A percentile compares a stretch with the other conserved stretches of the same genome.
phyloP scores from a whole-genome alignment of 2,888 invertebrate species.

The Euspilapteryx auroguttella region DNA sequence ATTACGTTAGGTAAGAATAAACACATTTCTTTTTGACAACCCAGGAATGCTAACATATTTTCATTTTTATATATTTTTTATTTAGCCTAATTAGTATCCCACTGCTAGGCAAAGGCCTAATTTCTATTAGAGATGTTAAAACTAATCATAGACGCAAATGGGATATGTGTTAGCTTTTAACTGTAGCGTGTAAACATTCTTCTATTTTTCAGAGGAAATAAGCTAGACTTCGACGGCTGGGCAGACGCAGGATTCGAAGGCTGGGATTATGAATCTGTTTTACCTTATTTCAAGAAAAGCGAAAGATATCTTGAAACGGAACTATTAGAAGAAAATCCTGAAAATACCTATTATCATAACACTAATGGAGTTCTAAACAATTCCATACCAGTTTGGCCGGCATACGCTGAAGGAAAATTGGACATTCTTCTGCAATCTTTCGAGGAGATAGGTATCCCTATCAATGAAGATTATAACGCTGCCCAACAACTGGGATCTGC shows the following conservation, averaged over 20 bases:
- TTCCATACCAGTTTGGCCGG: neutral
- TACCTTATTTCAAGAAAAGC: constrained; percentile 1
- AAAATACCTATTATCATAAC: neutral
- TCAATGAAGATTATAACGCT: neutral
- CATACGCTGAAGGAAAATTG: neutral
- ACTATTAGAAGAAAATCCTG: too few species aligned
- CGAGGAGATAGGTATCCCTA: neutral
- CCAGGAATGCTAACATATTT: too few species aligned
- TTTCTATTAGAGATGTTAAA: neutral
- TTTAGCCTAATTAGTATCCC: too few species aligned
- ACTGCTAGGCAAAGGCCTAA: too few species aligned
- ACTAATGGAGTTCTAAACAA: neutral
- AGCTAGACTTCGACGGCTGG: neutral
- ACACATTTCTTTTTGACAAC: neutral
- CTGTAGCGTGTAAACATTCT: neutral
- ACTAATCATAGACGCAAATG: neutral
- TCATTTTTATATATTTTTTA: neutral
- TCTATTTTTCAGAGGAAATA: constrained; percentile 2
- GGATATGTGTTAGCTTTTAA: neutral
- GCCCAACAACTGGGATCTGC: neutral
- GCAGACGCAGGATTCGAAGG: neutral
- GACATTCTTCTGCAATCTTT: constrained; percentile 1
- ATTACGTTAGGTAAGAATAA: neutral
- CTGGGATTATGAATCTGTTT: constrained; percentile 1
- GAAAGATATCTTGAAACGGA: neutral